A percentile compares a stretch with the other conserved stretches of the same genome.
Conservation (phyloP, 23 tunicate species). For the Oikopleura dioica region DNA sequence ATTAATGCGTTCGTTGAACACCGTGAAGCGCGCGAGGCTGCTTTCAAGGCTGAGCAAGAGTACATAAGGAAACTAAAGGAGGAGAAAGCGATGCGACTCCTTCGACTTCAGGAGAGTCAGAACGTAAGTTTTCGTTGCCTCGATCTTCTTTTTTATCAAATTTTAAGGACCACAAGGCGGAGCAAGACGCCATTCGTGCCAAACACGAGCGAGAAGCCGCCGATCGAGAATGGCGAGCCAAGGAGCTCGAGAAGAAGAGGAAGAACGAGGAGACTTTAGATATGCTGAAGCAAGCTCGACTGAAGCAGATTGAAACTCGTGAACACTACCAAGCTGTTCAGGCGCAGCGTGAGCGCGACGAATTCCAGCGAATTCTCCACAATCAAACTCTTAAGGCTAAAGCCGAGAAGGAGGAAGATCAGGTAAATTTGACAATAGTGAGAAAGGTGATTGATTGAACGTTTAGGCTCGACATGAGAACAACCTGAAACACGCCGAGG, state of each 20-base stretch:
- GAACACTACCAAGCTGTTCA: slow-evolving; percentile 95
- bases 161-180: slow-evolving; percentile 92
- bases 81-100: slow-evolving; percentile 50
- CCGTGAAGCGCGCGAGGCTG: slow-evolving; percentile 66
- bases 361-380: slow-evolving; percentile 63
- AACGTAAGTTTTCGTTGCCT: too few species aligned
- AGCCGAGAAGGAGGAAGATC: neutral
- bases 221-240: slow-evolving; percentile 75
- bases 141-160: too few species aligned
- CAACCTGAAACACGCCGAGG: slow-evolving; percentile 40
- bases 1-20: slow-evolving; percentile 19
- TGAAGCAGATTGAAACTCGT: slow-evolving; percentile 62
- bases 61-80: slow-evolving; percentile 43
- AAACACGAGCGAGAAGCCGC: slow-evolving; percentile 92
- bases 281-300: slow-evolving; percentile 54
- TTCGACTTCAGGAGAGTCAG: slow-evolving; percentile 41
- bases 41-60: slow-evolving; percentile 54
- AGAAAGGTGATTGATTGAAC: neutral
- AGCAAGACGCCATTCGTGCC: slow-evolving; percentile 88
- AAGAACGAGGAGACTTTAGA: slow-evolving; percentile 18
- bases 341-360: slow-evolving; percentile 62
- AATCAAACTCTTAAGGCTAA: neutral
- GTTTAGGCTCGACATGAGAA: neutral
- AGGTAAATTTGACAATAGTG: neutral
- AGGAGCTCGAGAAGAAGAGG: slow-evolving; percentile 47